These are phyloP conservation scores for Caenorhabditis becei DNA, from an alignment of 2,888 invertebrate species.

Conservation along the genomic window DNA sequence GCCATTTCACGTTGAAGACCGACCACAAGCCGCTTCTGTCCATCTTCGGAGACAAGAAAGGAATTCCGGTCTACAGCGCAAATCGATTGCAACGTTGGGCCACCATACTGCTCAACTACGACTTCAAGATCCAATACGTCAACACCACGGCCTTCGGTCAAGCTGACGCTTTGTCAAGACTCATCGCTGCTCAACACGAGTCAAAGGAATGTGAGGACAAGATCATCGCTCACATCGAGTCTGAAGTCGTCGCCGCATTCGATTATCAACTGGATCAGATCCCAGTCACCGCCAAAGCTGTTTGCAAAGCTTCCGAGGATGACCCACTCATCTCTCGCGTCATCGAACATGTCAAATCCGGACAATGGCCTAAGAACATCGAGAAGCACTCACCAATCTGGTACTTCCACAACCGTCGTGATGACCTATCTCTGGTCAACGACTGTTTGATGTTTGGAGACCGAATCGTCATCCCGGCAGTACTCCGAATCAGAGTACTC, in stretches of 20 bases:
- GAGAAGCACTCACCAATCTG: too few species aligned
- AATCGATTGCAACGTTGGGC: constrained; percentile 76
- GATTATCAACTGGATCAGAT: background rate
- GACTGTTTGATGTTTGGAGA: constrained; percentile 38
- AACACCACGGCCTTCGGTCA: constrained; percentile 77
- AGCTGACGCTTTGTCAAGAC: constrained; percentile 80
- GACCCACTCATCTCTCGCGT: too few species aligned
- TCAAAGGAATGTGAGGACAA: constrained; percentile 47
- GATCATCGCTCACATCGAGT: constrained; percentile 39
- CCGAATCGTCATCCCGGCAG: constrained; percentile 74
- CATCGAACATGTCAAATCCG: too few species aligned
- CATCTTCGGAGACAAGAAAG: constrained; percentile 68
- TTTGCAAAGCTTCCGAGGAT: background rate
- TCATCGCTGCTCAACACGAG: constrained; percentile 40
- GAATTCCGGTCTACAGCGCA: constrained; percentile 65
- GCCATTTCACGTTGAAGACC: constrained; percentile 81
- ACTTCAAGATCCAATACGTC: constrained; percentile 79
- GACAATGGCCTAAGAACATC: too few species aligned
- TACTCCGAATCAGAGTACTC: constrained; percentile 64
- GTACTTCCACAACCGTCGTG: too few species aligned
- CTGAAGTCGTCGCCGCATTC: constrained; percentile 6
- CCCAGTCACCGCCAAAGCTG: constrained; percentile 18
- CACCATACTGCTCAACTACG: constrained; percentile 79
- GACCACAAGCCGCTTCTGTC: constrained; percentile 81
- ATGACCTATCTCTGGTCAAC: background rate